phyloP scores from a whole-genome alignment of 2,113 vertebrate genomes.

The Crocuta crocuta region DNA sequence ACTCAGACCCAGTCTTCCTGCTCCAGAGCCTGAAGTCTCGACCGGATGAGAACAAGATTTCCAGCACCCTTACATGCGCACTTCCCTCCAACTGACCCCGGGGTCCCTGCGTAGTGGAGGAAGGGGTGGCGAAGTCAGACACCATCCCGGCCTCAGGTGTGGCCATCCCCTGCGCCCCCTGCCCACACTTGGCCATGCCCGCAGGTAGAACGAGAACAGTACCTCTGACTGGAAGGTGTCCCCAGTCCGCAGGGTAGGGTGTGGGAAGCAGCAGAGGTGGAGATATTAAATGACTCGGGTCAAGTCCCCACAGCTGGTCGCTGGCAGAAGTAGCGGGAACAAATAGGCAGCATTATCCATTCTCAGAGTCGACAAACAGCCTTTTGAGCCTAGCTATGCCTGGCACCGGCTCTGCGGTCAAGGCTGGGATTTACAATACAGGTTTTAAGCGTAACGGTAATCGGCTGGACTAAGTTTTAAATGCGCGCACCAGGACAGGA shows the following conservation, averaged over 20 bases:
- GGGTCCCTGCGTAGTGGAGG: background rate
- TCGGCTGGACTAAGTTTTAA: background rate
- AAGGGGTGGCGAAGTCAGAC: background rate
- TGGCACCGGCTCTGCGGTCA: constrained; percentile 20
- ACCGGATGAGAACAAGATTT: background rate
- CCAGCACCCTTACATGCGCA: background rate
- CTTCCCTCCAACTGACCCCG: background rate
- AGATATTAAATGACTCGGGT: background rate
- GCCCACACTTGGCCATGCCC: background rate
- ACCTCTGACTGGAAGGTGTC: background rate
- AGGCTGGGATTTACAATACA: constrained; percentile 1
- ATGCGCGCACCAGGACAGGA: background rate
- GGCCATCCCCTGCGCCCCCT: background rate
- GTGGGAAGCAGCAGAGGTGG: background rate
- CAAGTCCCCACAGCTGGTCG: constrained; percentile 45
- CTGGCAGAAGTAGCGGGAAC: constrained; percentile 38
- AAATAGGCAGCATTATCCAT: constrained; percentile 56
- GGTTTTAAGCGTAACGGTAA: constrained; percentile 12
- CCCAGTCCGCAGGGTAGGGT: background rate
- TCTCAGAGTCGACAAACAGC: constrained; percentile 60
- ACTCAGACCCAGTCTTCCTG: background rate
- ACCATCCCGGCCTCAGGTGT: background rate
- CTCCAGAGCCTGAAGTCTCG: background rate
- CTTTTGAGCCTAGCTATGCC: constrained; percentile 58
- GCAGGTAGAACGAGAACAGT: background rate